These are phyloP conservation scores for Eriosoma lanigerum DNA, from an alignment of 1,140 invertebrate species.

Conservation along the genomic window DNA sequence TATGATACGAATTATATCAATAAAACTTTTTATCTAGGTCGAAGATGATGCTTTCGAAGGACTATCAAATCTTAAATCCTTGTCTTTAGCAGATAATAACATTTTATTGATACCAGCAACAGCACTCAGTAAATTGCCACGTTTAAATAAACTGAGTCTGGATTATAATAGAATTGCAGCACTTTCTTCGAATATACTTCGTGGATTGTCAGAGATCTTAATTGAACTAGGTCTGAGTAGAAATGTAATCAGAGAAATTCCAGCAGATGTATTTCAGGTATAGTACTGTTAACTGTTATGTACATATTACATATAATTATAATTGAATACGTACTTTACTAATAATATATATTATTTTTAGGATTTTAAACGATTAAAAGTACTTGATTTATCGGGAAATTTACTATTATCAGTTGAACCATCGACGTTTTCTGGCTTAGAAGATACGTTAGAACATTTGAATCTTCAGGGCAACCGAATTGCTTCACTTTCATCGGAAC, in stretches of 20 bases:
- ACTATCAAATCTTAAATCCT: constrained; percentile 71
- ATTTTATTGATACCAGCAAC: constrained; percentile 79
- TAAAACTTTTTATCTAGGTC: constrained; percentile 63
- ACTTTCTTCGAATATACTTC: constrained; percentile 75
- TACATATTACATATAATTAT: not conserved
- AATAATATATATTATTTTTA: constrained; percentile 53
- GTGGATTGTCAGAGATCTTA: constrained; percentile 66
- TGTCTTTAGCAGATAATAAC: constrained; percentile 85
- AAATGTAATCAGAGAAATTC: constrained; percentile 85
- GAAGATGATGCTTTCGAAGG: constrained; percentile 85
- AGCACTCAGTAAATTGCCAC: constrained; percentile 72
- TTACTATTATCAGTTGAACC: constrained; percentile 70
- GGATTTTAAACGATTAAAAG: constrained; percentile 72
- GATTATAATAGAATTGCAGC: constrained; percentile 87
- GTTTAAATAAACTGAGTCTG: constrained; percentile 72
- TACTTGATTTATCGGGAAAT: constrained; percentile 78
- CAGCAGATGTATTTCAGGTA: constrained; percentile 71
- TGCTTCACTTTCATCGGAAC: constrained; percentile 64
- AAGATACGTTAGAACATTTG: constrained; percentile 71
- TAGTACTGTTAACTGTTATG: no score
- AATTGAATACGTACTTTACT: not conserved
- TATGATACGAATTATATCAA: no score
- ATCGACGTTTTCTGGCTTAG: constrained; percentile 74
- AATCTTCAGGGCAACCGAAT: constrained; percentile 77
- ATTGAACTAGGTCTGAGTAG: constrained; percentile 71